Evolutionary conservation across 2,888 invertebrate genomes (phyloP).

Genomic region (Hypomecis punctinalis): DNA sequence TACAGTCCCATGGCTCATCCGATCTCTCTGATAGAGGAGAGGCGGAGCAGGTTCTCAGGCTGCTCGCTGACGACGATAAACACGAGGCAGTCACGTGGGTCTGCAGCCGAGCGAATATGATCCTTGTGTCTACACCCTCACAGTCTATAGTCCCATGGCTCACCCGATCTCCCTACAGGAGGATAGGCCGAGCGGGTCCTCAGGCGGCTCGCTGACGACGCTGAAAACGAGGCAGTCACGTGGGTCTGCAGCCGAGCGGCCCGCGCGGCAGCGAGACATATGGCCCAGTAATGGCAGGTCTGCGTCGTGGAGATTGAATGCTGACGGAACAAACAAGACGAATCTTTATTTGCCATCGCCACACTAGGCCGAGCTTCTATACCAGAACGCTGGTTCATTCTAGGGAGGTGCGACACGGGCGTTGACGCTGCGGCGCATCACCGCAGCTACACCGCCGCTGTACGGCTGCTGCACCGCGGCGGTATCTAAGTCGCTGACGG

Average conservation of each 20-base stretch:
- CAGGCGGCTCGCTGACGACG: conserved; percentile 67
- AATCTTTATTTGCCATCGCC: no score
- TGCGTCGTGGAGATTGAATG: conserved; percentile 56
- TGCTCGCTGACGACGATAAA: conserved; percentile 70
- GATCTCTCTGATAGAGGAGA: conserved; percentile 64
- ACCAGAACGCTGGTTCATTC: no score
- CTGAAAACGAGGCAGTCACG: conserved; percentile 62
- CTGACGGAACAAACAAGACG: conserved; percentile 39
- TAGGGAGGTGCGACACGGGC: no score
- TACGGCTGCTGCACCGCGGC: no score
- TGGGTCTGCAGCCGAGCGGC: conserved; percentile 36
- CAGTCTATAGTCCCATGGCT: conserved; percentile 12
- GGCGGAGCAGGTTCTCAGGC: conserved; percentile 63
- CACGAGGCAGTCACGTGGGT: conserved; percentile 56
- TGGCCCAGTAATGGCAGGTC: conserved; percentile 57
- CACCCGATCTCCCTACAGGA: conserved; percentile 68
- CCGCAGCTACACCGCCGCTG: no score
- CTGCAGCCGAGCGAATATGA: conserved; percentile 20
- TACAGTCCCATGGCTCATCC: conserved; percentile 50
- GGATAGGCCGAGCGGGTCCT: conserved; percentile 64
- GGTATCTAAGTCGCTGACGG: no score
- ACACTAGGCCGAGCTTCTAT: no score
- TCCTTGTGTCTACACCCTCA: background rate
- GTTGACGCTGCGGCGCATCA: no score
- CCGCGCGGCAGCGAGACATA: conserved; percentile 55